Conservation (phyloP, 2,797 vertebrate species). For the Hafferia zeledoni region DNA sequence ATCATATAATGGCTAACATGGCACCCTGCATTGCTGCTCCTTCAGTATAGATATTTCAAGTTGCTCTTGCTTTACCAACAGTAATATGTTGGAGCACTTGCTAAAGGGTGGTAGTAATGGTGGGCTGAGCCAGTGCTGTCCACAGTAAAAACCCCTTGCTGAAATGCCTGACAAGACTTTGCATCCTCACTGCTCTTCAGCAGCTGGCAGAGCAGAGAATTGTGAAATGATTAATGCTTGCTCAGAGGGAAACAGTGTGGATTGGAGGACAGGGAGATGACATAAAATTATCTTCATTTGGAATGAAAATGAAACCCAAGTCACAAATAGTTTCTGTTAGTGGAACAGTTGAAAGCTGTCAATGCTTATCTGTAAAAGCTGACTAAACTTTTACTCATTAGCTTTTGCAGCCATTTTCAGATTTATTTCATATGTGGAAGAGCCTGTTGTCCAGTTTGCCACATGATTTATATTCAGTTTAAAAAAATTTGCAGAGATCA, state of each 20-base stretch:
- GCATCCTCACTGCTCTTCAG: not conserved
- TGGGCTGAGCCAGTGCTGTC: not conserved
- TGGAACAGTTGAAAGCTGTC: not conserved
- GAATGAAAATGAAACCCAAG: not conserved
- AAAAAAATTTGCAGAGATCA: not conserved
- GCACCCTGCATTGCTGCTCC: not conserved
- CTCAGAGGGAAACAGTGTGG: not conserved
- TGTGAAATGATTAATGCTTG: not conserved
- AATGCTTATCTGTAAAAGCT: not conserved
- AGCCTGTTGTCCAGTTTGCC: not conserved
- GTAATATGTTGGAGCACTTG: not conserved
- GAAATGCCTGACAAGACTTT: not conserved
- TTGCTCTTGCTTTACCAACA: not conserved
- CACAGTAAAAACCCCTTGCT: not conserved
- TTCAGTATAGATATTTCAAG: not conserved
- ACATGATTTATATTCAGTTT: not conserved
- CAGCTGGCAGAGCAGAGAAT: not conserved
- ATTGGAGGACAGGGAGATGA: not conserved
- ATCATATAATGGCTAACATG: not conserved
- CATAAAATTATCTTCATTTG: not conserved
- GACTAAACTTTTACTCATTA: not conserved
- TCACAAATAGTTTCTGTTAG: not conserved
- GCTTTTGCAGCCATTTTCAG: not conserved
- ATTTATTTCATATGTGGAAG: not conserved
- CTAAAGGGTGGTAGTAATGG: not conserved